Evolutionary conservation across 2,797 vertebrate genomes (phyloP).

Genomic region (Tadarida brasiliensis): DNA sequence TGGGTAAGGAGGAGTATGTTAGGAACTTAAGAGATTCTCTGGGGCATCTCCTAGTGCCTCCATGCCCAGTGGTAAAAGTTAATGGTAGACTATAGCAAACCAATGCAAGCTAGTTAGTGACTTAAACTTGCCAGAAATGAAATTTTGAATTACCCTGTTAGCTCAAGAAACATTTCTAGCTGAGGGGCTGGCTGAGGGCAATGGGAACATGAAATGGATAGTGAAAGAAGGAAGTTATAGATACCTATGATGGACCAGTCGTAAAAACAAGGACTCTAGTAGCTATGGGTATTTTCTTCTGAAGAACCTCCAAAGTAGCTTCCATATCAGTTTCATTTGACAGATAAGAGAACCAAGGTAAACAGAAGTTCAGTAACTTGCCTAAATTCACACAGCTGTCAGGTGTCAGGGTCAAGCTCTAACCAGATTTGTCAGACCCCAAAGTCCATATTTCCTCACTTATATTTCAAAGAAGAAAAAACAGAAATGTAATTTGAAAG

Average conservation of each 20-base stretch:
- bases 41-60: neutral
- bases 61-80: neutral
- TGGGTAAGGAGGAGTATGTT: neutral
- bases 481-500: neutral
- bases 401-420: neutral
- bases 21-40: neutral
- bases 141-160: neutral
- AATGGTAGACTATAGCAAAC: neutral
- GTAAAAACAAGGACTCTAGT: neutral
- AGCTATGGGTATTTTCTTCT: neutral
- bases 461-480: neutral
- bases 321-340: neutral
- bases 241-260: neutral
- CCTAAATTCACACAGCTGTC: neutral
- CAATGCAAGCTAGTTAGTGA: neutral
- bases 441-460: neutral
- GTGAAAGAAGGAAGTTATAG: neutral
- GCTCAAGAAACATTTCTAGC: neutral
- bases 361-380: conserved; percentile 35
- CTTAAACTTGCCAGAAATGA: neutral
- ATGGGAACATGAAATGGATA: neutral
- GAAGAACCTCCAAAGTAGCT: neutral
- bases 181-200: neutral
- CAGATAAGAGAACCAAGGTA: neutral
- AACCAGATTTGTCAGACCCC: neutral